Evolutionary conservation across 2,888 invertebrate species (phyloP).

Genomic region (Celastrina argiolus): DNA sequence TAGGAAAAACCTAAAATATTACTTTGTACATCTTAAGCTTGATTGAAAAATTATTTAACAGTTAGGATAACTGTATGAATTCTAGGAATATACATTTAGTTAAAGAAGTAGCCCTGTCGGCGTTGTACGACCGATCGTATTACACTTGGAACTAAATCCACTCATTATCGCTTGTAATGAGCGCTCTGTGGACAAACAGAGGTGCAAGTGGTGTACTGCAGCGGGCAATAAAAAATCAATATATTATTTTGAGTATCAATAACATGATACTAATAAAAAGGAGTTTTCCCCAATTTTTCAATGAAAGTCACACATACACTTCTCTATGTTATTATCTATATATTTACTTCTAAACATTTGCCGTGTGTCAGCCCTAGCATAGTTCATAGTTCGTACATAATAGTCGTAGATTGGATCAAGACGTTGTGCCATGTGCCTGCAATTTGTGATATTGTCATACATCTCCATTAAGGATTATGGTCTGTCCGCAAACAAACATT

Average conservation of each 20-base stretch:
- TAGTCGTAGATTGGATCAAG: conserved; percentile 8
- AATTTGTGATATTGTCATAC: neutral
- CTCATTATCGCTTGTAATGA: conserved; percentile 58
- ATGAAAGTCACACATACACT: no score
- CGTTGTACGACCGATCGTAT: conserved; percentile 40
- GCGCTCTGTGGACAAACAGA: conserved; percentile 38
- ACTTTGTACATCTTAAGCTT: no score
- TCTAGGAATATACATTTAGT: neutral
- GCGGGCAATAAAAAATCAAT: conserved; percentile 21
- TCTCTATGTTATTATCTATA: neutral
- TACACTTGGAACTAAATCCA: conserved; percentile 55
- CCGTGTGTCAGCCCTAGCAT: neutral
- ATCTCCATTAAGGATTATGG: neutral
- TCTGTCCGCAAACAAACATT: neutral
- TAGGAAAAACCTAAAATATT: neutral
- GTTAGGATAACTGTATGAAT: neutral
- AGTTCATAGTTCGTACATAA: conserved; percentile 5
- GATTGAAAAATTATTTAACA: neutral
- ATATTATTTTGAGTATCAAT: neutral
- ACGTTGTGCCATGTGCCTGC: conserved; percentile 14
- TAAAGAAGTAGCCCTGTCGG: conserved; percentile 29
- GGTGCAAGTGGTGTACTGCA: conserved; percentile 24
- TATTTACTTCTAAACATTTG: neutral
- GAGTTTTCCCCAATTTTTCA: no score
- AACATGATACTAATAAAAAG: no score